Evolutionary conservation across 2,113 vertebrate genomes (phyloP), one percentile per base, ranked within the genome.

Genomic region (Tenebrosternarchus preto): DNA sequence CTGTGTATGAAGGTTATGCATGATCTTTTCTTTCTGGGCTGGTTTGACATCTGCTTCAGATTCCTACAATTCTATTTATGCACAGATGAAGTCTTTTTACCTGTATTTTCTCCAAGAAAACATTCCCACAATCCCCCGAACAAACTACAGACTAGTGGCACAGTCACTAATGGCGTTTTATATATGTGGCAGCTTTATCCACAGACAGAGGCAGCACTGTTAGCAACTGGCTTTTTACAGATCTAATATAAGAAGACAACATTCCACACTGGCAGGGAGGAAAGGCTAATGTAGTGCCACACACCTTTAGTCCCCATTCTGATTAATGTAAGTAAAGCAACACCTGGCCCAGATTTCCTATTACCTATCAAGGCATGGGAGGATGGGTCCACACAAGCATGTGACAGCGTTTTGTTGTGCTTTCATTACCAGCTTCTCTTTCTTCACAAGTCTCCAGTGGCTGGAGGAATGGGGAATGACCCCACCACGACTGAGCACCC

Each of bases 261-360:
- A 73, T 66, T 31, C 55, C 59, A 73, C 25, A 66, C 50, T 80
- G 78, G 70, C 43, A 80, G 78, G 63, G 60, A 66, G 8, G 7
- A 24, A 55, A 55, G 33, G 73, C 63, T 75, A 80, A 80, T 68
- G 22, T 56, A 74, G 61, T 15, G 22, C n/a, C 68, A 57, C 59
- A 83, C 71, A 61, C 60, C 63, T 63, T 80, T 12, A 1, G 5
- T 68, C 50, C 73, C 75, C 7, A 27, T 39, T 31, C 31, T 75
- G 67, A 79, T 83, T 79, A 79, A 78, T 33, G 53, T 25, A 53
- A 61, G 60, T 73, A 33, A 27, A 33, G 19, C 67, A 72, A n/a
- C 69, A 82, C 76, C 77, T 83, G 81, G 27, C 55, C 63, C 66
- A 20, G n/a, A 16, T 31, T 71, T 39, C 39, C n/a, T 16, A 31